phyloP scores from a whole-genome alignment of 2,113 vertebrate genomes.

The Otis tarda region DNA sequence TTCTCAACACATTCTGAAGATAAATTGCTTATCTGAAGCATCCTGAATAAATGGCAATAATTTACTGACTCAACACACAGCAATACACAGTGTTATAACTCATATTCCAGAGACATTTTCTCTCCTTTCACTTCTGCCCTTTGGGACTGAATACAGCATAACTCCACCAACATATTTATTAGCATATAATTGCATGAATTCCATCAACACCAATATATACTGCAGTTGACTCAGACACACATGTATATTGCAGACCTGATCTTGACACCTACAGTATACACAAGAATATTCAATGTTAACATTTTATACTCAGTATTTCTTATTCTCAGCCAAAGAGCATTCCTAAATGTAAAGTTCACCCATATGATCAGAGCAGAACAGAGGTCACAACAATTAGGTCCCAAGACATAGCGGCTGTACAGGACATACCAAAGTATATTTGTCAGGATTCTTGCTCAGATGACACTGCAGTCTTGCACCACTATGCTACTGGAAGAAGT shows the following conservation, averaged over 20 bases:
- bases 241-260: neutral
- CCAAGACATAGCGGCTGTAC: neutral
- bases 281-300: neutral
- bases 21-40: neutral
- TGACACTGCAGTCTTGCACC: neutral
- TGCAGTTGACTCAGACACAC: neutral
- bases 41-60: neutral
- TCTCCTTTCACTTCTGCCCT: neutral
- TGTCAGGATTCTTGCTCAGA: neutral
- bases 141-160: neutral
- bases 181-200: neutral
- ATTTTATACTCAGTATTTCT: neutral
- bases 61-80: neutral
- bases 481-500: neutral
- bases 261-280: neutral
- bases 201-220: neutral
- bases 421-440: neutral
- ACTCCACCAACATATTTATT: neutral
- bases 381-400: neutral
- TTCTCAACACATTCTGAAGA: neutral
- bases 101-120: neutral
- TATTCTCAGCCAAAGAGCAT: neutral
- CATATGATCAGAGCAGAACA: neutral
- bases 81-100: neutral
- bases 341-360: neutral